A percentile compares a stretch with the other conserved stretches of the same genome.
These are phyloP conservation scores for Pinctada fucata DNA, from an alignment of 2,888 invertebrate species.

Conservation along the genomic window DNA sequence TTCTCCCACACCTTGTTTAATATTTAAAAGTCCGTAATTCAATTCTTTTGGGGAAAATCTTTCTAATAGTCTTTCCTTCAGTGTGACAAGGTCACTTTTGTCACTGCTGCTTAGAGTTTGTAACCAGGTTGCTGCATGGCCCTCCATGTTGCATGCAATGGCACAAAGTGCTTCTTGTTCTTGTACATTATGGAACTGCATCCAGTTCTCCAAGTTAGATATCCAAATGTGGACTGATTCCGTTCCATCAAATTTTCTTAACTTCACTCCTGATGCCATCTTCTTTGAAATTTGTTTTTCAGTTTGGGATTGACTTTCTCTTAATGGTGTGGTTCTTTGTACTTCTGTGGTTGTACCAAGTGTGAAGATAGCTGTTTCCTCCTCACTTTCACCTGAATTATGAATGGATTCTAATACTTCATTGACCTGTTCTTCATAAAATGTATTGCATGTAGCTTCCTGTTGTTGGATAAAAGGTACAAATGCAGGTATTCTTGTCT, in stretches of 20 bases:
- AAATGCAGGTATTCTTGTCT: too few species aligned
- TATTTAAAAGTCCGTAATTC: neutral
- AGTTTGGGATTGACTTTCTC: too few species aligned
- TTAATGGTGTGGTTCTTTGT: slow-evolving; percentile 8
- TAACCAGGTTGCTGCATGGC: slow-evolving; percentile 17
- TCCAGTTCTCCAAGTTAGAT: slow-evolving; percentile 6
- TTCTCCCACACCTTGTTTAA: slow-evolving; percentile 1
- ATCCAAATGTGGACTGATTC: slow-evolving; percentile 16
- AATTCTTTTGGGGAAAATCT: slow-evolving; percentile 1
- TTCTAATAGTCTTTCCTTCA: neutral
- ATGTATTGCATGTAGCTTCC: too few species aligned
- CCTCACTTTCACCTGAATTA: too few species aligned
- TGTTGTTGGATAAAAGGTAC: too few species aligned
- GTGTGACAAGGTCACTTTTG: too few species aligned
- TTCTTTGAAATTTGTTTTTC: too few species aligned
- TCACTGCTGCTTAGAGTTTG: slow-evolving; percentile 2
- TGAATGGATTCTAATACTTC: too few species aligned
- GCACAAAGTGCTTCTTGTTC: slow-evolving; percentile 8
- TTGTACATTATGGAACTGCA: slow-evolving; percentile 13
- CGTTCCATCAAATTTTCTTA: slow-evolving; percentile 19
- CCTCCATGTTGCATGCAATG: slow-evolving; percentile 13
- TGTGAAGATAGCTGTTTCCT: neutral
- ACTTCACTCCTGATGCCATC: slow-evolving; percentile 6
- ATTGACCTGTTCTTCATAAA: too few species aligned
- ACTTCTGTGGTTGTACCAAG: neutral